Conservation (phyloP, 1,140 invertebrate species). For the Aphaenogaster ashmeadi region DNA sequence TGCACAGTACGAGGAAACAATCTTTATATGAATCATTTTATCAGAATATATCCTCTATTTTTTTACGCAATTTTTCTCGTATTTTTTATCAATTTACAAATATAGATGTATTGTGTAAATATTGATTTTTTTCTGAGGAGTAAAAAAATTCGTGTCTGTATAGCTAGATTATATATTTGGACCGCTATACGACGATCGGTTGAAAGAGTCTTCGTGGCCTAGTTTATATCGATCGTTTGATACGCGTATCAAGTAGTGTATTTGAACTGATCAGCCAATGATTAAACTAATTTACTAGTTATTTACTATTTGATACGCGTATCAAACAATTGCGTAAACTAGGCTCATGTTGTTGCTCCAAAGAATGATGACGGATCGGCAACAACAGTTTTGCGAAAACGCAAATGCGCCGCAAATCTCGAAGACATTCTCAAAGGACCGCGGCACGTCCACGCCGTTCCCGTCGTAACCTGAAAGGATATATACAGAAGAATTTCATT, state of each 20-base stretch:
- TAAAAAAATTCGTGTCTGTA: neutral
- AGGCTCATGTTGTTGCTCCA: neutral
- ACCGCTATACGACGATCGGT: neutral
- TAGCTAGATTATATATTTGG: neutral
- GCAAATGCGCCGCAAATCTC: neutral
- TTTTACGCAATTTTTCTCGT: neutral
- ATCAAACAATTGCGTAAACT: no score
- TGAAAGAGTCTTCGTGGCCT: neutral
- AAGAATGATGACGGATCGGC: constrained; percentile 6
- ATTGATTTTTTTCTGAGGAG: neutral
- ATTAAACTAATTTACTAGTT: no score
- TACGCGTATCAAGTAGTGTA: no score
- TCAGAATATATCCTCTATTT: neutral
- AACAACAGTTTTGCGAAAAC: neutral
- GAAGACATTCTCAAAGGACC: neutral
- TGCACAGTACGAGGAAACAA: no score
- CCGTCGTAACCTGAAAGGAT: constrained; percentile 18
- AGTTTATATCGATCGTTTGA: no score
- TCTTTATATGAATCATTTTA: no score
- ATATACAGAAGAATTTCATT: neutral
- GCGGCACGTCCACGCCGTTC: neutral
- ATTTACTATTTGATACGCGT: no score
- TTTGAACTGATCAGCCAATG: no score
- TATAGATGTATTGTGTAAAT: neutral
- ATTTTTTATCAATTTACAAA: neutral